phyloP scores from a whole-genome alignment of 2,888 invertebrate species.

The Phania funesta region DNA sequence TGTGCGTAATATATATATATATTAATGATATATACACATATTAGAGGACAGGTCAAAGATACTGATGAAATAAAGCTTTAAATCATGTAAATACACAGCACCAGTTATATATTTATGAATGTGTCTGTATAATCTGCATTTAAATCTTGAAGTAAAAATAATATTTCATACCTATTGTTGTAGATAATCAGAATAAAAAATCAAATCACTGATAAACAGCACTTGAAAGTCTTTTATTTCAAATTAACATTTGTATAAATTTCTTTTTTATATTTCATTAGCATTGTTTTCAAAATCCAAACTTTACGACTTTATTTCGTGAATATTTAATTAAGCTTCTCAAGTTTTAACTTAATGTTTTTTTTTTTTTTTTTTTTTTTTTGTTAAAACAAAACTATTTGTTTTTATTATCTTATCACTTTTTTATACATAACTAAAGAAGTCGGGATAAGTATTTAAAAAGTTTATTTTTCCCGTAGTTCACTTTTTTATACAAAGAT shows the following conservation, averaged over 20 bases:
- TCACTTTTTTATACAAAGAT: background rate
- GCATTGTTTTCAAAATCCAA: background rate
- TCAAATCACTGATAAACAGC: background rate
- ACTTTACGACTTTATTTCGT: background rate
- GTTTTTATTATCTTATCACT: background rate
- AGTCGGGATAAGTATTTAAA: too few species aligned
- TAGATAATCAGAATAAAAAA: background rate
- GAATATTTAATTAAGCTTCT: background rate
- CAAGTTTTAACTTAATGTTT: too few species aligned
- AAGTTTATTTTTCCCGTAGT: background rate
- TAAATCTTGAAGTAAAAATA: too few species aligned
- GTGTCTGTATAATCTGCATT: too few species aligned
- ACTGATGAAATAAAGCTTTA: too few species aligned
- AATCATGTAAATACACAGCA: too few species aligned
- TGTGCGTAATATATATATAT: too few species aligned
- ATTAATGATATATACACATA: too few species aligned
- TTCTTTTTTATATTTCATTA: background rate
- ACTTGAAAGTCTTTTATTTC: background rate
- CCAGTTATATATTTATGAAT: too few species aligned
- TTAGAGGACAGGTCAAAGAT: too few species aligned
- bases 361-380: too few species aligned
- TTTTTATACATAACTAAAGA: background rate
- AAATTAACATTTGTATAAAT: background rate
- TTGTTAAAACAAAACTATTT: background rate
- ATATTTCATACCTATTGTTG: background rate